phyloP scores from a whole-genome alignment of 2,113 vertebrate genomes.

The Heterocephalus glaber region DNA sequence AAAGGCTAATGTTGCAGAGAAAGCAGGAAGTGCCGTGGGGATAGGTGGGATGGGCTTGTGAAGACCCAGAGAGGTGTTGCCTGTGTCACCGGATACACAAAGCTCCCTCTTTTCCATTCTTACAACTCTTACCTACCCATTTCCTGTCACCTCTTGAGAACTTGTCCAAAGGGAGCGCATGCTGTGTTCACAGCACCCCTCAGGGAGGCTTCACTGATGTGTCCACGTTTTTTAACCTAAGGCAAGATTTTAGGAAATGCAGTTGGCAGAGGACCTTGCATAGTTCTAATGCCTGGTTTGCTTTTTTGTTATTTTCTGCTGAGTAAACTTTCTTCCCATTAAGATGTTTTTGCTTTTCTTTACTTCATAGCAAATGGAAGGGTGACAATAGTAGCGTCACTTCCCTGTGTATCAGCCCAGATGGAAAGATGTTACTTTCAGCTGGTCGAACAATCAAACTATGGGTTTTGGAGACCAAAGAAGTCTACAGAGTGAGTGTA shows the following conservation, averaged over 20 bases:
- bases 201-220: not conserved
- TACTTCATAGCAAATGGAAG: constrained; percentile 95
- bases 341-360: constrained; percentile 58
- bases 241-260: not conserved
- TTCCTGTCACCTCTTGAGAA: not conserved
- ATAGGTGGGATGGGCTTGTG: not conserved
- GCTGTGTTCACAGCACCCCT: not conserved
- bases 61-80: not conserved
- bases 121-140: not conserved
- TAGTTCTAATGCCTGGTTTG: constrained; percentile 30
- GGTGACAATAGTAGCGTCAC: constrained; percentile 93
- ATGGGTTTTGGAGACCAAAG: constrained; percentile 99
- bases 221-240: not conserved
- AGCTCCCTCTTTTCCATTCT: not conserved
- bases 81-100: not conserved
- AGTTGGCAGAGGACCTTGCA: not conserved
- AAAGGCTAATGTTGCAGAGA: not conserved
- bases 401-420: constrained; percentile 94
- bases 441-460: constrained; percentile 97
- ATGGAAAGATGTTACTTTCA: constrained; percentile 96
- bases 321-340: constrained; percentile 30
- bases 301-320: constrained; percentile 1
- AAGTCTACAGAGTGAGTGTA: constrained; percentile 95
- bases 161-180: not conserved
- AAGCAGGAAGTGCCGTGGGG: not conserved